Evolutionary conservation across 1,140 invertebrate species (phyloP), one percentile per base, ranked within the genome.

Genomic region (Dendrolimus punctatus): DNA sequence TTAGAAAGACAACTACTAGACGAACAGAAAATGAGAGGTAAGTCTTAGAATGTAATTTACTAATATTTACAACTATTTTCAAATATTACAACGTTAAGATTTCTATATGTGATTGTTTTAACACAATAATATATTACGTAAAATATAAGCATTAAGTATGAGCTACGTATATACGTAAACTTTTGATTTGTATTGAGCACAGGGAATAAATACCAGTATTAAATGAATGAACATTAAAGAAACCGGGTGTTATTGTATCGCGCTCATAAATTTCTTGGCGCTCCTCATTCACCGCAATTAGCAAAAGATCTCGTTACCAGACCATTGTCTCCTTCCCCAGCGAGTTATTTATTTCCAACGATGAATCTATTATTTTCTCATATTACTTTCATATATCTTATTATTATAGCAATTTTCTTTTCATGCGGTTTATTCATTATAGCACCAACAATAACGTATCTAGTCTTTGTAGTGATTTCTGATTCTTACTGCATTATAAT

Each of bases 11-110:
- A 97, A 89, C 90, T 98, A 48, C 88, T 94, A 62, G 96, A 98
- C 83, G 97, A 98, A 87, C 95, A 96, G 88, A 98, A 97, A 91
- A 92, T 95, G 76, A 91, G 96, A 93, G 93, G 96, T 98, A 88
- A 92, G 95, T 91, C 47, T 53, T 50, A 46, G 49, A 7, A 40
- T 10, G 6, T 39, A 39, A 4, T 36, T 38, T 38, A 5, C 40
- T 8, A 23, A 23, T 46, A 9, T 10, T 36, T 44, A 48, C 8
- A 45, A 8, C 39, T n/a, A 37, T 46, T 51, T 39, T n/a, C 9
- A 49, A 38, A n/a, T n/a, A n/a, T n/a, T n/a, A n/a, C 23, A 23
- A 23, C 23, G 23, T 23, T 23, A 23, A 23, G 23, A 23, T 23
- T 23, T 23, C 23, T 23, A 1, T 23, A 23, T 23, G 23, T 23